phyloP scores from a whole-genome alignment of 2,888 invertebrate species.

The Metellina segmentata region DNA sequence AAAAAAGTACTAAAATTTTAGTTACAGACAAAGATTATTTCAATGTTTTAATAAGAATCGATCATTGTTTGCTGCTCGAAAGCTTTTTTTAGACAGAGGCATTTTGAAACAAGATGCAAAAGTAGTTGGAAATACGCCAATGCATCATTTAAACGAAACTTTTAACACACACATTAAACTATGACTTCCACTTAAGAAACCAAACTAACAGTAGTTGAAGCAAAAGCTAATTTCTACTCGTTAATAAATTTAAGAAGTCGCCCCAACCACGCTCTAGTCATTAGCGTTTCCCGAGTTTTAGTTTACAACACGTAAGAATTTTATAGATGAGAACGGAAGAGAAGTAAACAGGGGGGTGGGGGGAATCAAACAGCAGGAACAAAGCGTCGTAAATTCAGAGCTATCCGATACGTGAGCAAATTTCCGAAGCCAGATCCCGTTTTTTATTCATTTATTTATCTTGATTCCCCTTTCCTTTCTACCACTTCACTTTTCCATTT shows the following conservation, averaged over 20 bases:
- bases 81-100: no score
- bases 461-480: slow-evolving; percentile 34
- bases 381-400: slow-evolving; percentile 35
- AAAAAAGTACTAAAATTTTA: no score
- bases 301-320: slow-evolving; percentile 50
- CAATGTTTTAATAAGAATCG: no score
- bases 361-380: not conserved
- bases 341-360: slow-evolving; percentile 17
- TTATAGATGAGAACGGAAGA: slow-evolving; percentile 31
- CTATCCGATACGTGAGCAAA: slow-evolving; percentile 61
- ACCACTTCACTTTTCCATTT: slow-evolving; percentile 34
- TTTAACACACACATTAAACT: no score
- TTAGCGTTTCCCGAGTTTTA: not conserved
- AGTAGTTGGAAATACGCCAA: no score
- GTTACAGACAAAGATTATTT: no score
- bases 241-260: not conserved
- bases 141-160: no score
- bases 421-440: slow-evolving; percentile 28
- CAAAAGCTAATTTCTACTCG: slow-evolving; percentile 21
- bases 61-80: no score
- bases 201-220: not conserved
- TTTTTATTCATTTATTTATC: slow-evolving; percentile 53
- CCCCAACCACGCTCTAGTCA: not conserved
- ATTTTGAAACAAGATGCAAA: no score
- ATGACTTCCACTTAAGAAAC: no score